Evolutionary conservation across 2,888 invertebrate genomes (phyloP), one percentile per base, ranked within the genome.

Genomic region (Hypsopygia costalis): DNA sequence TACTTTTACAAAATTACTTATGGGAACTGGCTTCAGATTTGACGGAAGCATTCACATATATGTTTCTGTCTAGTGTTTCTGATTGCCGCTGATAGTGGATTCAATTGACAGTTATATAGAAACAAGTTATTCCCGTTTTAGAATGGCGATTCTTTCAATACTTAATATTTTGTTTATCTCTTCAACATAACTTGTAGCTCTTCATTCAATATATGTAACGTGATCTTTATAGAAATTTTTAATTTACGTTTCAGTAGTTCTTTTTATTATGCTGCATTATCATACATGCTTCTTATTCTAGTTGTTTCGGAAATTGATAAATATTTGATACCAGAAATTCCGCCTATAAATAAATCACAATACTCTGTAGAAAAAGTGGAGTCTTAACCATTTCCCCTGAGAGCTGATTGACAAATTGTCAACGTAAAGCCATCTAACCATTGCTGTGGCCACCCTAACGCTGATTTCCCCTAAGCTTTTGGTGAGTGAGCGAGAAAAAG

Each of bases 341-440:
- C 10, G 9, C 27, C 25, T 25, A 30, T 34, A 36, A 39, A 44
- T 46, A 43, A 44, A 42, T 46, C 49, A 43, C 31, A 33, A 34
- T 40, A 36, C 36, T 41, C 40, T 42, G 43, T 45, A 41, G 41
- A 44, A 44, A 43, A 41, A 36, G 49, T 41, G 52, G 43, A 44
- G 36, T 49, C 30, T 49, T 47, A 44, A 42, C 47, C 48, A 47
- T 46, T 44, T 58, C 61, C 58, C 53, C 35, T 32, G 60, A 51
- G 62, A 48, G 40, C 12, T 41, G 47, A 55, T 58, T 63, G 62
- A 65, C 57, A 67, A 67, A 62, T 64, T 51, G 61, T 51, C 37
- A 46, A 49, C 50, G 51, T 52, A 51, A 52, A 52, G 50, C 52
- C 53, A 43, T 52, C 52, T 52, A 51, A 54, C 48, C 51, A 49